Conservation (phyloP, 2,113 vertebrate species). For the Psilopsiagon aurifrons region DNA sequence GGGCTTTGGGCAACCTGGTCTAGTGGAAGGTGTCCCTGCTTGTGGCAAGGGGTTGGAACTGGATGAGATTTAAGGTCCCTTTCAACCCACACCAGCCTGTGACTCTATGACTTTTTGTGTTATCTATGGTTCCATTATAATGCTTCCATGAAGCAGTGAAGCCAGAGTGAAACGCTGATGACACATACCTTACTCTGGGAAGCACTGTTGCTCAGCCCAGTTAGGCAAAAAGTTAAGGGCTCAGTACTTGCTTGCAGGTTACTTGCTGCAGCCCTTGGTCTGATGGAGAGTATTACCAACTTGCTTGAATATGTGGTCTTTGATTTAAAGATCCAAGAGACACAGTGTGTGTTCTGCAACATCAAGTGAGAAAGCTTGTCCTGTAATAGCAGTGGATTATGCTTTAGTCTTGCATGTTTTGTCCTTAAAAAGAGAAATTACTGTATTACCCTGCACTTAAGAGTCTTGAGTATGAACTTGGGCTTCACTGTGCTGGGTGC, state of each 20-base stretch:
- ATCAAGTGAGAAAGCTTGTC: background rate
- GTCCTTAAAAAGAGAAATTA: background rate
- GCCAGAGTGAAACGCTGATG: fast-evolving
- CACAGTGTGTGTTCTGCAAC: fast-evolving
- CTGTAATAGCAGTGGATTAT: background rate
- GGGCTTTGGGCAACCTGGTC: background rate
- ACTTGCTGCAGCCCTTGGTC: background rate
- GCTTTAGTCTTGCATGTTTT: background rate
- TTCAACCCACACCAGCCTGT: background rate
- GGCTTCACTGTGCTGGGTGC: background rate
- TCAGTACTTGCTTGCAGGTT: too few relatives aligned
- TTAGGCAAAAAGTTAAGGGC: too few relatives aligned
- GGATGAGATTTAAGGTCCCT: background rate
- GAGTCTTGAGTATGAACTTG: background rate
- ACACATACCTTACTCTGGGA: fast-evolving
- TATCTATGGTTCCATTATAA: fast-evolving
- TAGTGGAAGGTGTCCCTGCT: background rate
- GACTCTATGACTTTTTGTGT: background rate
- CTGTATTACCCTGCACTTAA: background rate
- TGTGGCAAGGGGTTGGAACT: background rate
- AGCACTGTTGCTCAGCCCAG: background rate
- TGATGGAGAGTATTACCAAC: background rate
- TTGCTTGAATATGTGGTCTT: background rate
- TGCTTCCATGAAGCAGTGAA: fast-evolving
- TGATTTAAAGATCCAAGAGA: background rate